Percentiles rank a stretch among this genome's conserved stretches.
Conservation (phyloP, 92 coral and sea anemone genomes). For the Metridium senile region DNA sequence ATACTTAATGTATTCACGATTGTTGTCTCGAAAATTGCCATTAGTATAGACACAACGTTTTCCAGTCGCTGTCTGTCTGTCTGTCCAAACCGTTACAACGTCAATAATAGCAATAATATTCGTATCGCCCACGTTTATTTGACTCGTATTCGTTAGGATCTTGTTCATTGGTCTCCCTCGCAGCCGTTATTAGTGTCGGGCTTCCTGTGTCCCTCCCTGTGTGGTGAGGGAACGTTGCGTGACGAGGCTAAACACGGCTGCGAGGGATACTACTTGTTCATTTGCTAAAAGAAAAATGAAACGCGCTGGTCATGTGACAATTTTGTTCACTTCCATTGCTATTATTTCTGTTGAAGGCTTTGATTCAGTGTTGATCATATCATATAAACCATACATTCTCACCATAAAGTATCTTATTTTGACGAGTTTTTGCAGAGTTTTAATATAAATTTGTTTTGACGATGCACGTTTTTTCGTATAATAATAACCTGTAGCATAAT, state of each 20-base stretch:
- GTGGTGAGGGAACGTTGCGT: too few species aligned
- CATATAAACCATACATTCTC: constrained; percentile 22
- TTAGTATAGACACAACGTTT: background rate
- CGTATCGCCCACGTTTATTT: background rate
- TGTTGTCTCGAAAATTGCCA: background rate
- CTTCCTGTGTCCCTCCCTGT: too few species aligned
- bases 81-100: background rate
- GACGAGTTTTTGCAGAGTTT: constrained; percentile 33
- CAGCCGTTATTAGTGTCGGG: too few species aligned
- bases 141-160: background rate
- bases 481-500: constrained; percentile 32
- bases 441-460: constrained; percentile 39
- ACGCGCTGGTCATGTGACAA: background rate
- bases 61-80: constrained; percentile 5
- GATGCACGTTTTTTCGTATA: constrained; percentile 36
- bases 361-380: background rate
- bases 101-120: background rate
- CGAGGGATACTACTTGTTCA: background rate
- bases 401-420: constrained; percentile 23
- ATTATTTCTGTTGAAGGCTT: background rate
- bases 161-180: background rate
- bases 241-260: too few species aligned
- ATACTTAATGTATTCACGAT: background rate
- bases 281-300: background rate
- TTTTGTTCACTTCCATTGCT: background rate